A percentile compares a stretch with the other conserved stretches of the same genome.
phyloP scores from a whole-genome alignment of 2,888 invertebrate genomes.

The Drosophila nr. medialis region DNA sequence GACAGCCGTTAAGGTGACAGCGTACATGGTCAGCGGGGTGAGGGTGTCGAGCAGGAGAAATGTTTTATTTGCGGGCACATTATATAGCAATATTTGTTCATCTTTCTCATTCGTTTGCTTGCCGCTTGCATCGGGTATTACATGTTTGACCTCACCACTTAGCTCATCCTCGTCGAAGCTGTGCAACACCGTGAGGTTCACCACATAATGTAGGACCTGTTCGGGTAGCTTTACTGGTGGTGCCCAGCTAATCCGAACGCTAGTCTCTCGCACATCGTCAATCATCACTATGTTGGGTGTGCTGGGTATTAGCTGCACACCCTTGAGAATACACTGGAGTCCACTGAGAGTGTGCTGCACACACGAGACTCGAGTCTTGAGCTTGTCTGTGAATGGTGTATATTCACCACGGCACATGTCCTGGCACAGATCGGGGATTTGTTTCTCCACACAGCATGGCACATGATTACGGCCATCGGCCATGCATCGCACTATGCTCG shows the following conservation, averaged over 20 bases:
- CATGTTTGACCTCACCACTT: constrained; percentile 59
- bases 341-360: constrained; percentile 93
- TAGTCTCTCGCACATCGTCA: constrained; percentile 90
- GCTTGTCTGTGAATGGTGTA: constrained; percentile 92
- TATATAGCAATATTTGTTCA: constrained; percentile 47
- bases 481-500: constrained; percentile 91
- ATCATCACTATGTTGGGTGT: constrained; percentile 90
- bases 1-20: constrained; percentile 89
- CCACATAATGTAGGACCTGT: constrained; percentile 88
- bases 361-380: constrained; percentile 93
- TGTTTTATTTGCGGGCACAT: constrained; percentile 87
- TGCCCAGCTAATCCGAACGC: constrained; percentile 90
- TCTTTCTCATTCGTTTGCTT: constrained; percentile 81
- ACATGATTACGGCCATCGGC: constrained; percentile 93
- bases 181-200: constrained; percentile 90
- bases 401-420: constrained; percentile 94
- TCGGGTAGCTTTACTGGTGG: constrained; percentile 88
- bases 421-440: constrained; percentile 93
- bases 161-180: constrained; percentile 87
- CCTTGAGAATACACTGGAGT: constrained; percentile 92
- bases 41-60: constrained; percentile 88
- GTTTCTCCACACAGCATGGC: constrained; percentile 92
- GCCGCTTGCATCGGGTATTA: constrained; percentile 30
- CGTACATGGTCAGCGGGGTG: constrained; percentile 93
- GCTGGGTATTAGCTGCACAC: constrained; percentile 89